phyloP scores from a whole-genome alignment of 2,113 vertebrate genomes.

The Rhinoderma darwinii region DNA sequence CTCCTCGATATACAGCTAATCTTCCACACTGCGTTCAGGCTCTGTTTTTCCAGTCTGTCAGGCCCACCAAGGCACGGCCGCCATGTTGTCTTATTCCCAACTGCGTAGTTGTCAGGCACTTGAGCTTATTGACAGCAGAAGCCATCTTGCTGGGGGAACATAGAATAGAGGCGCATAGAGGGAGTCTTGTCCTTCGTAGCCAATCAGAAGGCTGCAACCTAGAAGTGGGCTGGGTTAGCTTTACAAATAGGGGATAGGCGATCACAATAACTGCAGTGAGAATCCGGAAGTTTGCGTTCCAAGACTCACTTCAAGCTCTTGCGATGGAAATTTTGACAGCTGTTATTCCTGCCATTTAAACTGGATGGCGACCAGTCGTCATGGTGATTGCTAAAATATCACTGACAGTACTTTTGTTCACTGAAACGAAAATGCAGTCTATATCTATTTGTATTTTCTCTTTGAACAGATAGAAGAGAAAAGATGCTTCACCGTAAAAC shows the following conservation, averaged over 20 bases:
- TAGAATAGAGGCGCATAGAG: not conserved
- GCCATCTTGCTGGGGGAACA: constrained; percentile 1
- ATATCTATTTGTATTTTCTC: too few species aligned
- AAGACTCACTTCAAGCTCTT: not conserved
- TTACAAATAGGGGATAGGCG: not conserved
- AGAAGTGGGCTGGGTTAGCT: not conserved
- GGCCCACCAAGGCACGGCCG: not conserved
- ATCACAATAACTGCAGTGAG: not conserved
- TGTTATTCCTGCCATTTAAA: not conserved
- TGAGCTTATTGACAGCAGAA: constrained; percentile 8
- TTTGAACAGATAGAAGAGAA: too few species aligned
- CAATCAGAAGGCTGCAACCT: not conserved
- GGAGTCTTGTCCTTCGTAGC: not conserved
- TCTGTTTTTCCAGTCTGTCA: not conserved
- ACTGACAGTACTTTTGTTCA: too few species aligned
- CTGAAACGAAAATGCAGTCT: too few species aligned
- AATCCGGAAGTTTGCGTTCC: constrained; percentile 20
- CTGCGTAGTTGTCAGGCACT: constrained; percentile 31
- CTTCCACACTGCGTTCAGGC: not conserved
- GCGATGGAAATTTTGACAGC: not conserved
- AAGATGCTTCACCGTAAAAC: too few species aligned
- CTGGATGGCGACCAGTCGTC: not conserved
- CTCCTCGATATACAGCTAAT: not conserved
- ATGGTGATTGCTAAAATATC: not conserved
- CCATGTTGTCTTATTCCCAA: constrained; percentile 37